phyloP scores from a whole-genome alignment of 2,113 vertebrate species.

The Rynchops niger region DNA sequence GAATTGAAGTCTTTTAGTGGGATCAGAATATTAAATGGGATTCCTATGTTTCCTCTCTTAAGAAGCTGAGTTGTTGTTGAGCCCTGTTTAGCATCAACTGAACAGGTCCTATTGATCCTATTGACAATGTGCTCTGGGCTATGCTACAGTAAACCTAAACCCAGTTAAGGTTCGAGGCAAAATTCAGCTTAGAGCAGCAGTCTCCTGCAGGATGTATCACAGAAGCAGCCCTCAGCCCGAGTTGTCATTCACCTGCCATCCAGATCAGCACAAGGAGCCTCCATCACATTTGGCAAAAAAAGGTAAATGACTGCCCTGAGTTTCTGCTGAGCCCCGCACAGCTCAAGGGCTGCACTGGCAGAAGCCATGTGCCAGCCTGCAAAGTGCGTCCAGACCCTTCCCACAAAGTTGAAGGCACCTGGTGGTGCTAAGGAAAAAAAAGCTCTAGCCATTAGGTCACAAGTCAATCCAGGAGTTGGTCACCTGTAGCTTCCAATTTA shows the following conservation, averaged over 20 bases:
- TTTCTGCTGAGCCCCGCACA: not conserved
- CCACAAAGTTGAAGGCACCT: not conserved
- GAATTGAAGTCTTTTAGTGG: not conserved
- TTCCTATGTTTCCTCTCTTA: not conserved
- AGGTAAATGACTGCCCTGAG: not conserved
- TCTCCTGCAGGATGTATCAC: not conserved
- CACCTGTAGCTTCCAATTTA: not conserved
- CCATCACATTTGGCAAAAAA: not conserved
- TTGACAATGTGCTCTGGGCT: not conserved
- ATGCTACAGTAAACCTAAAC: not conserved
- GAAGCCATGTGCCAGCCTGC: not conserved
- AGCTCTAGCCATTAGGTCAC: constrained; percentile 1
- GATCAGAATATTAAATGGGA: not conserved
- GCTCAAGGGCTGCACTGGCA: not conserved
- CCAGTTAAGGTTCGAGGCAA: not conserved
- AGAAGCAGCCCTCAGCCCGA: not conserved
- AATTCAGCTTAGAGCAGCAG: not conserved
- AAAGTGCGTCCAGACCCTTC: not conserved
- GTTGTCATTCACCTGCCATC: not conserved
- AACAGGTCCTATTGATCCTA: not conserved
- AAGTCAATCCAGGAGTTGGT: not conserved
- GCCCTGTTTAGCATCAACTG: not conserved
- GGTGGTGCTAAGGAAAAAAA: not conserved
- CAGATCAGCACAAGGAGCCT: not conserved
- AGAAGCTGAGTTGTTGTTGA: not conserved